These are phyloP conservation scores for Salvelinus fontinalis DNA, from an alignment of 2,113 vertebrate species.

Conservation along the genomic window DNA sequence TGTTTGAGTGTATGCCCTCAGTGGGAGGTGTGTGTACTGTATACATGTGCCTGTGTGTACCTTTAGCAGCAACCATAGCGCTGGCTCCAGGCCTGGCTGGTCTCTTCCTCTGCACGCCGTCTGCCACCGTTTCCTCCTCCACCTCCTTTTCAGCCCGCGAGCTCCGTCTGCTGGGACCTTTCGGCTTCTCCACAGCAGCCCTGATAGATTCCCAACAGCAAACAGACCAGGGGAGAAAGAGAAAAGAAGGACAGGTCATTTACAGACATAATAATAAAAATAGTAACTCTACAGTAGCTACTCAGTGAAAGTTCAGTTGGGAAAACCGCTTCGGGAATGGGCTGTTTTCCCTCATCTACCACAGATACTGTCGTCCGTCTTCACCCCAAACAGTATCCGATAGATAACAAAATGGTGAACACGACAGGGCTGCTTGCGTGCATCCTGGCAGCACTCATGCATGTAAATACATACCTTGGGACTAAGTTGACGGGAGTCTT, in stretches of 20 bases:
- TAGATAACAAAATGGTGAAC: slow-evolving; percentile 37
- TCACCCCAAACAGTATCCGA: slow-evolving; percentile 64
- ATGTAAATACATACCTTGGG: slow-evolving; percentile 79
- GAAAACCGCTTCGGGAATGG: slow-evolving; percentile 48
- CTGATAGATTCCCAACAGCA: slow-evolving; percentile 79
- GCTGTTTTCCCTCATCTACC: slow-evolving; percentile 83
- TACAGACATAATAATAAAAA: slow-evolving; percentile 2
- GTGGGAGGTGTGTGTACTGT: too few relatives aligned
- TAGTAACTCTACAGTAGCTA: slow-evolving; percentile 49
- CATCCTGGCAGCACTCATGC: slow-evolving; percentile 65
- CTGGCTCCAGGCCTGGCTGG: slow-evolving; percentile 83
- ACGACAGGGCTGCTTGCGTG: slow-evolving; percentile 65
- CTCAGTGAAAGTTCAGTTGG: slow-evolving; percentile 46
- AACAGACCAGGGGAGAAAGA: slow-evolving; percentile 11
- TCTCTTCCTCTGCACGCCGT: slow-evolving; percentile 91
- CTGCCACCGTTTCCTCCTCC: slow-evolving; percentile 80
- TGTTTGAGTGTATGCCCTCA: too few relatives aligned
- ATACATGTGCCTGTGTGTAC: slow-evolving; percentile 50
- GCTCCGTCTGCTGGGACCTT: slow-evolving; percentile 90
- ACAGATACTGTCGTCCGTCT: slow-evolving; percentile 73
- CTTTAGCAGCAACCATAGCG: slow-evolving; percentile 76
- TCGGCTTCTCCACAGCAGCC: slow-evolving; percentile 87
- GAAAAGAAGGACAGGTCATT: slow-evolving; percentile 35
- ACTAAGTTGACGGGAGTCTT: slow-evolving; percentile 82
- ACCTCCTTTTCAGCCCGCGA: slow-evolving; percentile 90